Evolutionary conservation across 2,797 vertebrate genomes (phyloP), one percentile per base, ranked within the genome.

Genomic region (Ptychobarbus kaznakovi): DNA sequence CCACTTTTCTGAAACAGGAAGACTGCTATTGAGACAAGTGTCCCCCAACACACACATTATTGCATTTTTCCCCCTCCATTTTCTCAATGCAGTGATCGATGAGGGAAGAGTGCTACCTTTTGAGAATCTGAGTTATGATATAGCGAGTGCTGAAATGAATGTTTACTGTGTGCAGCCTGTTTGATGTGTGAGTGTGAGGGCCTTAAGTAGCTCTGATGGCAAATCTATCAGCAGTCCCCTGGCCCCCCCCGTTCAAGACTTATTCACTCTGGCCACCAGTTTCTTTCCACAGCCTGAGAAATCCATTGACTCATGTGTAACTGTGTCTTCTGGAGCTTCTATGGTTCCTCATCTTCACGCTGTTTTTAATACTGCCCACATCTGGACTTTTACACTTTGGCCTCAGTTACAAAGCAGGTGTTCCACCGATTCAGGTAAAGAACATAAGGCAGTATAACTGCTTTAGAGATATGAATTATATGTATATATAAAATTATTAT

Each of bases 221-320:
- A 81, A 89, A 87, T 77, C 85, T 87, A 87, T 89, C 63, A 89
- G 44, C 40, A 35, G 77, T 63, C 40, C 74, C 44, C 68, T 73
- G 80, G 38, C 70, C 81, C 69, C 81, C 69, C n/a, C 49, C 38
- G 38, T 72, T 88, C 68, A 44, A 72, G 81, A 70, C 69, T 86
- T 49, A 88, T 84, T 84, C 40, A 75, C 86, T 83, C 70, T 69
- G 73, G 85, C 56, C 18, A 63, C 44, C 79, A 85, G 70, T 81
- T 77, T 40, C 77, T 70, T 73, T 86, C 65, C 61, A 28, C 72
- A 84, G 84, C 84, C 83, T 91, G 89, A 88, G 84, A 88, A 92
- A 90, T 51, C 83, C 70, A 91, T 87, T 87, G 88, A 80, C n/a
- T 84, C 42, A 12, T 80, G 44, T 77, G 69, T 80, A 82, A 81